Evolutionary conservation across 2,888 invertebrate species (phyloP).

Genomic region (Scaptomyza flava): DNA sequence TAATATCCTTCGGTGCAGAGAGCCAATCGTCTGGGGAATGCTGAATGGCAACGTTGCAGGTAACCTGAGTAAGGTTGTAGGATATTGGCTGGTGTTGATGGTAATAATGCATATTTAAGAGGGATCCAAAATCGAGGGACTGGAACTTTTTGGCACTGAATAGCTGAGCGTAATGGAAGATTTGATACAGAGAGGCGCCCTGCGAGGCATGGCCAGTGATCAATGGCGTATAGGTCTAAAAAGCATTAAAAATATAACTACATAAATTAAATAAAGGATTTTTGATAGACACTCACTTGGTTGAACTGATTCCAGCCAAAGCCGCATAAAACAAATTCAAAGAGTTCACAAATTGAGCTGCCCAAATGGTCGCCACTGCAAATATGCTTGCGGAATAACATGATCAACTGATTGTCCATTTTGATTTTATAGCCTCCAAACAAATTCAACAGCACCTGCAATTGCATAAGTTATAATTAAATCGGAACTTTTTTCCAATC

Average conservation of each 20-base stretch:
- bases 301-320: slow-evolving; percentile 56
- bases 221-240: slow-evolving; percentile 86
- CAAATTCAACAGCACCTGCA: slow-evolving; percentile 41
- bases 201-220: slow-evolving; percentile 86
- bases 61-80: slow-evolving; percentile 84
- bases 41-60: slow-evolving; percentile 85
- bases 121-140: slow-evolving; percentile 85
- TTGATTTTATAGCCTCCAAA: slow-evolving; percentile 51
- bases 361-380: slow-evolving; percentile 11
- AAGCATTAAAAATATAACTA: neutral
- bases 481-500: neutral
- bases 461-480: neutral
- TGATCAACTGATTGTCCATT: slow-evolving; percentile 26
- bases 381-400: slow-evolving; percentile 41
- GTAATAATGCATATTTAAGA: slow-evolving; percentile 84
- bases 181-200: slow-evolving; percentile 85
- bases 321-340: slow-evolving; percentile 57
- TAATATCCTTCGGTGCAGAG: slow-evolving; percentile 31
- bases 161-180: slow-evolving; percentile 86
- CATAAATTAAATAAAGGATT: neutral
- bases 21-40: slow-evolving; percentile 83
- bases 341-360: slow-evolving; percentile 40
- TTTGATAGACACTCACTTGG: slow-evolving; percentile 10
- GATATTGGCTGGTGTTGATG: slow-evolving; percentile 83
- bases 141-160: slow-evolving; percentile 73